A percentile compares a stretch with the other conserved stretches of the same genome.
Conservation (phyloP, 2,888 invertebrate species). For the Cistogaster globosa region DNA sequence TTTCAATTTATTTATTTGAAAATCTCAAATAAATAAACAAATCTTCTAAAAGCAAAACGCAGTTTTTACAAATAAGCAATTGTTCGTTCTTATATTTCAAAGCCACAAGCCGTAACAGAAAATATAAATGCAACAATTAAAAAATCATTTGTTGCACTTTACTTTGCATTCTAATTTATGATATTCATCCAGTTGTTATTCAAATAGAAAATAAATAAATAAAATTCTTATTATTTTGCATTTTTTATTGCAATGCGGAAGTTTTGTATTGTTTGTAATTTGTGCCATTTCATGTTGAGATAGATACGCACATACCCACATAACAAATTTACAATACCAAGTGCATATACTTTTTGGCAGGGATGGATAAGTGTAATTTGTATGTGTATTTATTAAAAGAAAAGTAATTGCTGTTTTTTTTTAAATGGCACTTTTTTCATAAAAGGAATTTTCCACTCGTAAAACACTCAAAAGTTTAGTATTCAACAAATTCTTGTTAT, state of each 20-base stretch:
- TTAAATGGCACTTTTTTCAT: no score
- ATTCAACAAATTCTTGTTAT: no score
- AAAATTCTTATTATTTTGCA: slow-evolving; percentile 52
- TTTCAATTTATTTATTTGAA: background rate
- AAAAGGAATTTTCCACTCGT: no score
- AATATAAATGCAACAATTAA: slow-evolving; percentile 7
- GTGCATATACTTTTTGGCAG: background rate
- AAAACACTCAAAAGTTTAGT: no score
- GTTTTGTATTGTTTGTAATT: slow-evolving; percentile 61
- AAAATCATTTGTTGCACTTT: slow-evolving; percentile 30
- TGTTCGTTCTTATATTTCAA: slow-evolving; percentile 19
- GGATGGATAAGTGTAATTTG: background rate
- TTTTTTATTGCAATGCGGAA: slow-evolving; percentile 67
- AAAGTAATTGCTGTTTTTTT: no score
- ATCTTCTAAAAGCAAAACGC: background rate
- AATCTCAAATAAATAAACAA: background rate
- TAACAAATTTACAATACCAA: background rate
- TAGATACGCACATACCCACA: slow-evolving; percentile 15
- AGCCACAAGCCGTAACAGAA: slow-evolving; percentile 24
- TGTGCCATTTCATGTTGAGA: slow-evolving; percentile 37
- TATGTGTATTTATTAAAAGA: no score
- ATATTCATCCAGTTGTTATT: slow-evolving; percentile 34
- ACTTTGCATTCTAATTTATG: background rate
- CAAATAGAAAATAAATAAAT: background rate
- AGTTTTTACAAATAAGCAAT: background rate